These are phyloP conservation scores for Tolypeutes matacus DNA, from an alignment of 2,797 vertebrate species.

Conservation along the genomic window DNA sequence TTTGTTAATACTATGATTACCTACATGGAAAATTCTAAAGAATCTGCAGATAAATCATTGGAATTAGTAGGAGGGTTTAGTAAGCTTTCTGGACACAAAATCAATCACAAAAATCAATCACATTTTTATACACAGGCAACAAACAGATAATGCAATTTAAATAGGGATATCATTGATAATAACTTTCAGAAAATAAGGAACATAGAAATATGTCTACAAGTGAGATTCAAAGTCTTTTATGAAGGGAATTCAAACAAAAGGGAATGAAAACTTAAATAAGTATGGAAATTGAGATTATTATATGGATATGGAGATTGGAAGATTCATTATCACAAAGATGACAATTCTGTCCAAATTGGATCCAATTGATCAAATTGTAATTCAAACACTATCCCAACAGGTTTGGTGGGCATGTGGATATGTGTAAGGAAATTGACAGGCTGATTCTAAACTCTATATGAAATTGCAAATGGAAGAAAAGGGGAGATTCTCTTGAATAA, in stretches of 20 bases:
- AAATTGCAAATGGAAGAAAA: constrained; percentile 10
- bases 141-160: not conserved
- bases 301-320: not conserved
- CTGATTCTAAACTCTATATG: not conserved
- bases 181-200: not conserved
- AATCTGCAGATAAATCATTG: not conserved
- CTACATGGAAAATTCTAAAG: not conserved
- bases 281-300: not conserved
- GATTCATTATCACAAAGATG: not conserved
- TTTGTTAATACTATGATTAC: not conserved
- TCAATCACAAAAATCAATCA: not conserved
- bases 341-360: not conserved
- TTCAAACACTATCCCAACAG: not conserved
- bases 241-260: not conserved
- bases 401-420: not conserved
- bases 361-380: not conserved
- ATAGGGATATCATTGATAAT: not conserved
- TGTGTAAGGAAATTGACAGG: not conserved
- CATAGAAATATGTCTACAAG: not conserved
- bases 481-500: not conserved
- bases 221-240: not conserved
- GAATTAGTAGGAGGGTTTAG: not conserved
- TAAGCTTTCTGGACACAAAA: not conserved
- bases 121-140: not conserved
- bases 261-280: not conserved